These are phyloP conservation scores for Tenthredo scrophulariae DNA, from an alignment of 2,888 invertebrate species.

Conservation along the genomic window DNA sequence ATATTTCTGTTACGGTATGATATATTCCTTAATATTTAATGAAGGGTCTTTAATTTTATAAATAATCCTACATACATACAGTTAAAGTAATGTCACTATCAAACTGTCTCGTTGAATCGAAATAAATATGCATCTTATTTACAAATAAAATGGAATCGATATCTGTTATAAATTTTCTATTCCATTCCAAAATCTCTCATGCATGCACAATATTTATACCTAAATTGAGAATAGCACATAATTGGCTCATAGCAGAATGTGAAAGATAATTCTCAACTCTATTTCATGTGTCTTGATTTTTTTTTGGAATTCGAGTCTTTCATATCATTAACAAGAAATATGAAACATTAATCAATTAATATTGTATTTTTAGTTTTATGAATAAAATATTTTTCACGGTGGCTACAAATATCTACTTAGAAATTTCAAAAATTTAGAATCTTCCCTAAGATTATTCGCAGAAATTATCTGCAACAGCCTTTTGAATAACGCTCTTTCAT, in stretches of 20 bases:
- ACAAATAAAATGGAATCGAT: conserved; percentile 4
- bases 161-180: conserved; percentile 18
- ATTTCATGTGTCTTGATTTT: background rate
- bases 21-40: conserved; percentile 33
- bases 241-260: background rate
- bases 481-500: background rate
- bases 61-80: background rate
- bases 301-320: background rate
- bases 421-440: background rate
- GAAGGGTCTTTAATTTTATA: conserved; percentile 21
- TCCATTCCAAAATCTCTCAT: background rate
- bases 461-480: background rate
- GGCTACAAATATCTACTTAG: no score
- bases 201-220: background rate
- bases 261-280: background rate
- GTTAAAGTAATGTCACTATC: conserved; percentile 22
- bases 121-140: conserved; percentile 33
- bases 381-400: background rate
- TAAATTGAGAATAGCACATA: background rate
- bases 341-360: background rate
- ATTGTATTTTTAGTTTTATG: background rate
- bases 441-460: background rate
- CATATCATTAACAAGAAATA: background rate
- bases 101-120: conserved; percentile 35
- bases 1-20: conserved; percentile 14